A percentile compares a stretch with the other conserved stretches of the same genome.
Evolutionary conservation across 2,888 invertebrate genomes (phyloP).

Genomic region (Ophioninae sp.): DNA sequence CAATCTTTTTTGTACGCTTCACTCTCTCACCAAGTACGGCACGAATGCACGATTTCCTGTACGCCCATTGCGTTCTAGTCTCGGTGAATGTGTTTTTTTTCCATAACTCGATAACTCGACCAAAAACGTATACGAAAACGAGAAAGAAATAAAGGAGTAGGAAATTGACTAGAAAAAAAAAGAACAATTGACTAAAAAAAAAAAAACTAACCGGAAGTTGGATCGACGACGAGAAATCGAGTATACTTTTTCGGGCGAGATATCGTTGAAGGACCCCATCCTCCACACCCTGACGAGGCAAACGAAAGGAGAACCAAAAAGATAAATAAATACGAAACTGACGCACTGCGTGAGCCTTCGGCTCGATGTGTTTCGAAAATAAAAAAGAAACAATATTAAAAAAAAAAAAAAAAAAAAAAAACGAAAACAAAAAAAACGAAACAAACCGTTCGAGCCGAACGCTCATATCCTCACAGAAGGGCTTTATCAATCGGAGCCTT

Average conservation of each 20-base stretch:
- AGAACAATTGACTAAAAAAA: slow-evolving; percentile 6
- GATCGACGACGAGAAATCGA: not conserved
- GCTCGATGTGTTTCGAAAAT: slow-evolving; percentile 64
- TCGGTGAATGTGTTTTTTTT: slow-evolving; percentile 45
- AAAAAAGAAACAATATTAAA: too few relatives aligned
- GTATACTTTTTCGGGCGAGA: slow-evolving; percentile 61
- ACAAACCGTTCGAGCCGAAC: slow-evolving; percentile 72
- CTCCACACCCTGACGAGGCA: slow-evolving; percentile 70
- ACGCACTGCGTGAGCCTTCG: slow-evolving; percentile 80
- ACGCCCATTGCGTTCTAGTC: slow-evolving; percentile 44
- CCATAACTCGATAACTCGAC: slow-evolving; percentile 42
- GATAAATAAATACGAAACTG: slow-evolving; percentile 55
- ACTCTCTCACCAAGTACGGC: slow-evolving; percentile 39
- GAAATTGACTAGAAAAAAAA: slow-evolving; percentile 13
- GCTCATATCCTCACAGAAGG: slow-evolving; percentile 81
- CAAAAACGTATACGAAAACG: slow-evolving; percentile 10
- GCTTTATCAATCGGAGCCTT: slow-evolving; percentile 77
- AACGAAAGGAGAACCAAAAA: slow-evolving; percentile 32
- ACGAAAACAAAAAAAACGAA: slow-evolving; percentile 2
- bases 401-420: not conserved
- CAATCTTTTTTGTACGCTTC: slow-evolving; percentile 3
- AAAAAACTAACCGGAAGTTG: slow-evolving; percentile 39
- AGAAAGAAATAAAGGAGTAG: too few relatives aligned
- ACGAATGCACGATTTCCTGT: slow-evolving; percentile 59
- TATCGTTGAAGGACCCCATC: slow-evolving; percentile 67